Conservation (phyloP, 1,140 invertebrate genomes). For the Harpegnathos saltator region DNA sequence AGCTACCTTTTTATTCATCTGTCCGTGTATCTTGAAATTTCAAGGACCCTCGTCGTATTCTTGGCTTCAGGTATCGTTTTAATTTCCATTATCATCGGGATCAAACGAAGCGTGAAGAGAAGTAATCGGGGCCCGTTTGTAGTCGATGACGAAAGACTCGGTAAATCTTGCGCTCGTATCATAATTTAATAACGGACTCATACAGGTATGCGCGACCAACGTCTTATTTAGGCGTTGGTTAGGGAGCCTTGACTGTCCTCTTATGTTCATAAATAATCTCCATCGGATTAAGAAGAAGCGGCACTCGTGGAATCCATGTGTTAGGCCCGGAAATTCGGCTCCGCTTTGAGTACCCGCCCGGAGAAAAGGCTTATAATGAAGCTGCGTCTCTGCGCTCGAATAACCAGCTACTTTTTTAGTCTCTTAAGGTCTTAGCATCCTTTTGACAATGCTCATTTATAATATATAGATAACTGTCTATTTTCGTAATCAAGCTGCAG, state of each 20-base stretch:
- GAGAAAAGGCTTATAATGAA: slow-evolving; percentile 40
- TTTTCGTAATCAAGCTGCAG: slow-evolving; percentile 11
- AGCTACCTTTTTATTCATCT: not conserved
- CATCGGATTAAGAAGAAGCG: slow-evolving; percentile 76
- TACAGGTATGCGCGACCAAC: slow-evolving; percentile 68
- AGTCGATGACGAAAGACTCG: slow-evolving; percentile 74
- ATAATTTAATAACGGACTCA: slow-evolving; percentile 82
- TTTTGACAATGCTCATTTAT: not conserved
- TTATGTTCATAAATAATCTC: slow-evolving; percentile 82
- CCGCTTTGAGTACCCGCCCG: slow-evolving; percentile 56
- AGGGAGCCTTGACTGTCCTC: slow-evolving; percentile 67
- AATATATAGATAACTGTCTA: not conserved
- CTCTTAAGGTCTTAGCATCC: not conserved
- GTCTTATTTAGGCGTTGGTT: slow-evolving; percentile 72
- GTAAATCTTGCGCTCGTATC: slow-evolving; percentile 79
- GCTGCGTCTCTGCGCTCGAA: not conserved
- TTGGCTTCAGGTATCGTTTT: not conserved
- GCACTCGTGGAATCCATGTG: slow-evolving; percentile 59
- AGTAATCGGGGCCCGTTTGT: slow-evolving; percentile 67
- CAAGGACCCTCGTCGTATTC: not conserved
- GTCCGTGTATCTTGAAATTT: not conserved
- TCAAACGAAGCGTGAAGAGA: slow-evolving; percentile 65
- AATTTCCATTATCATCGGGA: slow-evolving; percentile 52
- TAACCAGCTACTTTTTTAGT: slow-evolving; percentile 39
- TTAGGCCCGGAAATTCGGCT: slow-evolving; percentile 63